Percentiles rank a stretch among this genome's conserved stretches.
These are phyloP conservation scores for Arothron firmamentum DNA, from an alignment of 2,113 vertebrate species.

Conservation along the genomic window DNA sequence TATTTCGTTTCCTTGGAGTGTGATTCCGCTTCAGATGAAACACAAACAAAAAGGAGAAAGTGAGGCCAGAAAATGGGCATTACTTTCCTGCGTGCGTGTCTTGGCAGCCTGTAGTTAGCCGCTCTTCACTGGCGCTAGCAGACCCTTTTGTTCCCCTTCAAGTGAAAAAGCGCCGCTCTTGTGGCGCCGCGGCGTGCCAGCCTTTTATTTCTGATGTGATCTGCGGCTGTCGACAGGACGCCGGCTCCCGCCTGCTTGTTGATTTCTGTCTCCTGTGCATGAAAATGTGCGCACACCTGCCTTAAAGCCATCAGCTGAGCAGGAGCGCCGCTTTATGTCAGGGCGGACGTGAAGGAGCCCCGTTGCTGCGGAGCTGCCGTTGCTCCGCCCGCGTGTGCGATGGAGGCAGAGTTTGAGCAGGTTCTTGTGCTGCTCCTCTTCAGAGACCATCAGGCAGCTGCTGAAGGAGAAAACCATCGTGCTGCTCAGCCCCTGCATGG, in stretches of 20 bases:
- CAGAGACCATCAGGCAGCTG: conserved; percentile 85
- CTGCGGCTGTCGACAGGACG: conserved; percentile 44
- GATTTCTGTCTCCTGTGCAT: conserved; percentile 41
- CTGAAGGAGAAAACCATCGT: conserved; percentile 84
- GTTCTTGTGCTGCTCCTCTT: conserved; percentile 11
- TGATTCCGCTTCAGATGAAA: too few relatives aligned
- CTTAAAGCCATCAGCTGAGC: conserved; percentile 29
- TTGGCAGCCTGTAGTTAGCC: conserved; percentile 10
- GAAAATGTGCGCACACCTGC: conserved; percentile 16
- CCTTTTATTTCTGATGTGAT: conserved; percentile 54
- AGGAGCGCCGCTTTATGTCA: conserved; percentile 36
- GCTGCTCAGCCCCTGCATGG: conserved; percentile 88
- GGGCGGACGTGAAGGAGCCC: conserved; percentile 22
- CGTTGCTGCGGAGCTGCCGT: conserved; percentile 14
- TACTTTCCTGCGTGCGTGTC: background rate
- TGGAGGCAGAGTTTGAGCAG: too few relatives aligned
- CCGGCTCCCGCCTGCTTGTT: conserved; percentile 34
- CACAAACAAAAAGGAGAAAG: too few relatives aligned
- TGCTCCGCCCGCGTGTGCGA: too few relatives aligned
- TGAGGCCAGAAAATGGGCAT: too few relatives aligned
- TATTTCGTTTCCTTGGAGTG: too few relatives aligned
- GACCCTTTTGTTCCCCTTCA: conserved; percentile 35
- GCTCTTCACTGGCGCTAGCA: background rate
- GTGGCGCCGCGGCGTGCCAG: conserved; percentile 21
- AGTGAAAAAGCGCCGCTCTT: conserved; percentile 38